Evolutionary conservation across 2,113 vertebrate species (phyloP), one percentile per base, ranked within the genome.

Genomic region (Morone saxatilis): DNA sequence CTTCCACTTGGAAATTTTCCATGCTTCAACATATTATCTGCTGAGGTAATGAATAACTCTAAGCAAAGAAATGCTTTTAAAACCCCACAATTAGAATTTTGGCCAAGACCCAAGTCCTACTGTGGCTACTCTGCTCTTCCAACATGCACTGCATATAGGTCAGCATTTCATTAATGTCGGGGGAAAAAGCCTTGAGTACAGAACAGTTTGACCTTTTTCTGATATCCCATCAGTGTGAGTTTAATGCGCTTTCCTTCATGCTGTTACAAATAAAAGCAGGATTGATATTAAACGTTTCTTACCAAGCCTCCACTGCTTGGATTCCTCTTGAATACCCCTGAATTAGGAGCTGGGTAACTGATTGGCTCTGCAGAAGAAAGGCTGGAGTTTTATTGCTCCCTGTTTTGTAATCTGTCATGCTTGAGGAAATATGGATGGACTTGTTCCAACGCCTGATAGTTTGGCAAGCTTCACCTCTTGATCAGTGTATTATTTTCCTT

Each of bases 331-430:
- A 83, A 74, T 20, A 40, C 2, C 48, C 25, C 11, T 9, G 62
- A 80, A 54, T 86, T 56, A 71, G 59, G 63, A 51, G 75, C 69
- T 75, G 74, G 45, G 77, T 81, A 67, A 84, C 75, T 22, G 9
- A 31, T 60, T 65, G 19, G n/a, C 38, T 1, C 0, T 19, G 36
- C 68, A n/a, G 73, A 72, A 43, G 69, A 48, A 70, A 74, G 71
- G 63, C 70, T 19, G 68, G n/a, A 50, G 31, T 75, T 90, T 87
- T 83, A 86, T 81, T 70, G 65, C 76, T 68, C 83, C 36, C 20
- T 48, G 69, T 87, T 88, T 81, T 86, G 41, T 91, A 71, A 91
- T 92, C 63, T 72, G 75, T 91, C 86, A 86, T 25, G 54, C 86
- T 77, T 54, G 41, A 90, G 84, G 84, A 83, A 81, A 84, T 86